Evolutionary conservation across 2,888 invertebrate genomes (phyloP).

Genomic region (Folsomia manolachei): DNA sequence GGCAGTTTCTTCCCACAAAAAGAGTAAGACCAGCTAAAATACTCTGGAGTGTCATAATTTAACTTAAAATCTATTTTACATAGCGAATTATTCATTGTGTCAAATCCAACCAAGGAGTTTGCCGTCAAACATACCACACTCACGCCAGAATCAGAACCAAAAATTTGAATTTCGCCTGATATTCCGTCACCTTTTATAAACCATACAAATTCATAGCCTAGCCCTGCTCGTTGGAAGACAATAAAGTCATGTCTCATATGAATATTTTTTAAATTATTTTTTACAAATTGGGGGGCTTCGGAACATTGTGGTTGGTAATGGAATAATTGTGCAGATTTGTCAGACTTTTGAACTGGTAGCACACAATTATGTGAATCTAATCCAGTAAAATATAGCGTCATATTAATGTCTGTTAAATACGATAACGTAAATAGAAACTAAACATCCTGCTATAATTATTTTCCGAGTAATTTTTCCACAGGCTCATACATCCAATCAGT

Average conservation of each 20-base stretch:
- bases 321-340: not conserved
- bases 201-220: slow-evolving; percentile 23
- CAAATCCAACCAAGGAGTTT: slow-evolving; percentile 31
- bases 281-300: not conserved
- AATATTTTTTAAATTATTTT: not conserved
- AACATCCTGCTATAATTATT: no score
- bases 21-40: slow-evolving; percentile 7
- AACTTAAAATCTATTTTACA: slow-evolving; percentile 26
- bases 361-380: slow-evolving; percentile 37
- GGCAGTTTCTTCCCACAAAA: not conserved
- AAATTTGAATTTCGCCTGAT: slow-evolving; percentile 24
- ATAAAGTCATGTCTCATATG: slow-evolving; percentile 16
- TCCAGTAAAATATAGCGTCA: slow-evolving; percentile 36
- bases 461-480: slow-evolving; percentile 47
- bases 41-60: slow-evolving; percentile 21
- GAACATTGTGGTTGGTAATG: no score
- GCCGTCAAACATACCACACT: slow-evolving; percentile 19
- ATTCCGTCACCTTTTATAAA: slow-evolving; percentile 39
- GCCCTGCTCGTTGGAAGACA: slow-evolving; percentile 30
- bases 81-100: slow-evolving; percentile 14
- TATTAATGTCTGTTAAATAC: no score
- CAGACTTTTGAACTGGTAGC: not conserved
- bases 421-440: no score
- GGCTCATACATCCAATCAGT: slow-evolving; percentile 50
- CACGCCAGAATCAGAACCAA: slow-evolving; percentile 23